Conservation (phyloP, 1,140 invertebrate genomes). For the Achroia grisella region DNA sequence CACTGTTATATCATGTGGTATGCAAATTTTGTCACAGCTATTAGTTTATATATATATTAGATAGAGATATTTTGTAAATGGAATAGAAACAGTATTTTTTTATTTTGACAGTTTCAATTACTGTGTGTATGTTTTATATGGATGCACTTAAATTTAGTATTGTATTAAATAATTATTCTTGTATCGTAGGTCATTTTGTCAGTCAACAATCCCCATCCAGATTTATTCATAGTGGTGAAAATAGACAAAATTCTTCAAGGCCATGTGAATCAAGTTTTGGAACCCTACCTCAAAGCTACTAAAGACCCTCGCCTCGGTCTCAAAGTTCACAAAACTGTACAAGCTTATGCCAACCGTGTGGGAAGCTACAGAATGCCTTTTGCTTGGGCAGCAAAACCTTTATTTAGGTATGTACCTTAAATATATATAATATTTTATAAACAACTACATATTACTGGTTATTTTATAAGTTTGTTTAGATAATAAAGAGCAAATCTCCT, state of each 20-base stretch:
- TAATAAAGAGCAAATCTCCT: too few species aligned
- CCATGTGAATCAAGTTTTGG: slow-evolving; percentile 87
- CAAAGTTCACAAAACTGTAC: slow-evolving; percentile 89
- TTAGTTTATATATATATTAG: too few species aligned
- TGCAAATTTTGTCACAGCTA: too few species aligned
- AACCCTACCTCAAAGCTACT: slow-evolving; percentile 88
- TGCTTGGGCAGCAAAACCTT: slow-evolving; percentile 92
- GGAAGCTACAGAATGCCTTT: slow-evolving; percentile 96
- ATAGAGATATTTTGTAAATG: too few species aligned
- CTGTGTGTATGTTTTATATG: too few species aligned
- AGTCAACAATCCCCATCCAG: slow-evolving; percentile 87
- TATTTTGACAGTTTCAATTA: too few species aligned
- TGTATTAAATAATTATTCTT: neutral
- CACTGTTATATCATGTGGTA: too few species aligned
- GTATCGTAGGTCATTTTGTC: slow-evolving; percentile 85
- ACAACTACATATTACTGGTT: too few species aligned
- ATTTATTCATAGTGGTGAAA: slow-evolving; percentile 91
- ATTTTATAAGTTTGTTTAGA: too few species aligned
- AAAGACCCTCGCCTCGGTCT: slow-evolving; percentile 85
- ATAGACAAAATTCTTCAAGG: slow-evolving; percentile 95
- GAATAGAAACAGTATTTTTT: too few species aligned
- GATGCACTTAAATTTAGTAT: too few species aligned
- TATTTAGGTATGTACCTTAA: slow-evolving; percentile 80
- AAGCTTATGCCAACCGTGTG: slow-evolving; percentile 86
- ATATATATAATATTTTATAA: too few species aligned